Evolutionary conservation across 2,888 invertebrate species (phyloP).

Genomic region (Pristionchus entomophagus): DNA sequence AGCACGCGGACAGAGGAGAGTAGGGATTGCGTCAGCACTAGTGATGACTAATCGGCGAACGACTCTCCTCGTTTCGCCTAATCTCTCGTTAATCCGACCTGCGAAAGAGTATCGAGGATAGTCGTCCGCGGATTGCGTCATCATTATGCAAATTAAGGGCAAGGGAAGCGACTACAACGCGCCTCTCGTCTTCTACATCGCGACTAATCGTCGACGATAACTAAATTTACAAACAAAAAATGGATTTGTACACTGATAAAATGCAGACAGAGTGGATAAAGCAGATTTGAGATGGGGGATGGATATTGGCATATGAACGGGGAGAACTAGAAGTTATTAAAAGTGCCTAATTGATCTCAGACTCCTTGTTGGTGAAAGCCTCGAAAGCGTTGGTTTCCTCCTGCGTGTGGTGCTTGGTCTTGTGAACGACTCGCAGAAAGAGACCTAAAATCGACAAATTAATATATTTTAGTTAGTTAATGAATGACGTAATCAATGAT

Average conservation of each 20-base stretch:
- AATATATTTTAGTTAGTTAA: background rate
- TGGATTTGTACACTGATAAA: background rate
- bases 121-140: too few relatives aligned
- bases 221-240: background rate
- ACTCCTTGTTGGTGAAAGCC: conserved; percentile 11
- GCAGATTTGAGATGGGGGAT: background rate
- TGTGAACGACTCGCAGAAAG: background rate
- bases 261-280: too few relatives aligned
- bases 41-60: too few relatives aligned
- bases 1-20: background rate
- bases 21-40: background rate
- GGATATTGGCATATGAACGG: background rate
- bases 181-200: conserved; percentile 19
- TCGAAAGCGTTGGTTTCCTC: background rate
- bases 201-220: background rate
- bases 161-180: background rate
- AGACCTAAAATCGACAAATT: background rate
- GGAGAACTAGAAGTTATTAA: background rate
- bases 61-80: too few relatives aligned
- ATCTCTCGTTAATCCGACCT: too few relatives aligned
- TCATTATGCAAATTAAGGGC: background rate
- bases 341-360: background rate
- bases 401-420: background rate
- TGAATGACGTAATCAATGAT: background rate
- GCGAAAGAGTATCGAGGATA: too few relatives aligned